Evolutionary conservation across 2,113 vertebrate species (phyloP).

Genomic region (Aptenodytes patagonicus): DNA sequence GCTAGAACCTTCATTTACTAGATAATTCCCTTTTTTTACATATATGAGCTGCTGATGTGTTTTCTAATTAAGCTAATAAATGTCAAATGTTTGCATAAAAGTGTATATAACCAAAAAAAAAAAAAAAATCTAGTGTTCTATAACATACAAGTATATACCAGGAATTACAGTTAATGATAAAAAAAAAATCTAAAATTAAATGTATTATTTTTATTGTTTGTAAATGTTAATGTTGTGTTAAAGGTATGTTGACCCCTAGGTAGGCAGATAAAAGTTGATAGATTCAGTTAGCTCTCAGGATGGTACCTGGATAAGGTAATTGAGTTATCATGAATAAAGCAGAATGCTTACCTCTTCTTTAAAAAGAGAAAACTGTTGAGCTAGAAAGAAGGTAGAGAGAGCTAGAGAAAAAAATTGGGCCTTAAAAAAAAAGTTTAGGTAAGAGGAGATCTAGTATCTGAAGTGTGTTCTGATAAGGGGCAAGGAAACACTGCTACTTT

Average conservation of each 20-base stretch:
- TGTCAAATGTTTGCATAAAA: not conserved
- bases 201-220: not conserved
- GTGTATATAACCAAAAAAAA: not conserved
- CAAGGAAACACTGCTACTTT: not conserved
- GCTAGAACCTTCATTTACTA: not conserved
- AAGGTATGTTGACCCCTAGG: not conserved
- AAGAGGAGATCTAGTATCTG: not conserved
- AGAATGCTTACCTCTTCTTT: not conserved
- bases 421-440: not conserved
- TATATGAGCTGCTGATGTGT: not conserved
- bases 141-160: not conserved
- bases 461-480: not conserved
- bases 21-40: not conserved
- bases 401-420: accelerated
- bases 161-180: not conserved
- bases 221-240: not conserved
- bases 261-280: not conserved
- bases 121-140: not conserved
- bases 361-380: not conserved
- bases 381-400: not conserved
- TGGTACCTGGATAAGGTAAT: not conserved
- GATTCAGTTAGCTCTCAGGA: not conserved
- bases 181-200: not conserved
- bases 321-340: not conserved
- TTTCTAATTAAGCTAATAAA: not conserved